Percentiles rank a stretch among this genome's conserved stretches.
Conservation (phyloP, 2,797 vertebrate species). For the Calcarius lapponicus region DNA sequence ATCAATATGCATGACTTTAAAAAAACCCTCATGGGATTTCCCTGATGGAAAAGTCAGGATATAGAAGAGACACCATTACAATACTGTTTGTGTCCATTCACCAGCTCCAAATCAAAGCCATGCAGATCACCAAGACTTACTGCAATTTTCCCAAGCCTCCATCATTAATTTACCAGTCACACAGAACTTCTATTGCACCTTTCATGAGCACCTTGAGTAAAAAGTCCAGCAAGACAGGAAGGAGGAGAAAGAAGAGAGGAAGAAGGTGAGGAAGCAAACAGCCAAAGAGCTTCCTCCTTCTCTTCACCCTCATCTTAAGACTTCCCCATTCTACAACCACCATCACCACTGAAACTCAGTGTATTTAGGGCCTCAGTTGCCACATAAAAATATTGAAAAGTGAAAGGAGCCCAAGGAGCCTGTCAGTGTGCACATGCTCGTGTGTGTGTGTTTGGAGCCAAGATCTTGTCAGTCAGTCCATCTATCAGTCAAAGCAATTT, state of each 20-base stretch:
- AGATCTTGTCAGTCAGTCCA: not conserved
- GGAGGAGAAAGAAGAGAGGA: not conserved
- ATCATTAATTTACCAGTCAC: not conserved
- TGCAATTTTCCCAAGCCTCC: not conserved
- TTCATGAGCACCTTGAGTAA: not conserved
- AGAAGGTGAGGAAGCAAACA: not conserved
- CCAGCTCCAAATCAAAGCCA: not conserved
- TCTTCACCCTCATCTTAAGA: not conserved
- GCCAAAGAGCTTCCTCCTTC: not conserved
- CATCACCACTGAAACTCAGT: not conserved
- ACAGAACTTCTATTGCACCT: not conserved
- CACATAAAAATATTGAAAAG: not conserved
- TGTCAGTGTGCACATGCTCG: rapidly evolving
- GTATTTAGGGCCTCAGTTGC: not conserved
- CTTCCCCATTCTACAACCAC: not conserved
- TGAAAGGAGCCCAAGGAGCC: not conserved
- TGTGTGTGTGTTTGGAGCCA: not conserved
- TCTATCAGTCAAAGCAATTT: not conserved
- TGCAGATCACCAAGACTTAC: not conserved
- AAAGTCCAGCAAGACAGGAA: not conserved
- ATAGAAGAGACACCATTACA: not conserved
- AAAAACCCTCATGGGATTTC: not conserved
- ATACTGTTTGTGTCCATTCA: not conserved
- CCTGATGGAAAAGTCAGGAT: not conserved
- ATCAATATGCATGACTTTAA: not conserved